phyloP scores from a whole-genome alignment of 2,888 invertebrate species.

The Marasmarcha lunaedactyla region DNA sequence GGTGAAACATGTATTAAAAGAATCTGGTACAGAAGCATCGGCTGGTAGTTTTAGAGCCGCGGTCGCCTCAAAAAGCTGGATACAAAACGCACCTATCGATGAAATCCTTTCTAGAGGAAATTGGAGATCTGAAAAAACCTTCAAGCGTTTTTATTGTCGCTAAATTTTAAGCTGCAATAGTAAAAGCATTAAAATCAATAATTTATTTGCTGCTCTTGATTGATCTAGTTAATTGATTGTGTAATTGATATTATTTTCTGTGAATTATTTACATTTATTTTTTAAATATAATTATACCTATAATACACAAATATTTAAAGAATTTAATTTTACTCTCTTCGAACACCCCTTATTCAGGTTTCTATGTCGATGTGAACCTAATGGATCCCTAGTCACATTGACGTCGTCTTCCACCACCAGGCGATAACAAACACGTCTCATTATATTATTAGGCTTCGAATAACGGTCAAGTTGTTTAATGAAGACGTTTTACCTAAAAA shows the following conservation, averaged over 20 bases:
- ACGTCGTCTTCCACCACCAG: neutral
- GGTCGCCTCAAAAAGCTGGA: neutral
- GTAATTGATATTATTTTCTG: too few relatives aligned
- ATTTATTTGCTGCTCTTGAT: too few relatives aligned
- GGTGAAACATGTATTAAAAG: neutral
- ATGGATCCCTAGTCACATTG: neutral
- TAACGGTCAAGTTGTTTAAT: too few relatives aligned
- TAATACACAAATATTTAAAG: too few relatives aligned
- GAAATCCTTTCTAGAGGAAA: neutral
- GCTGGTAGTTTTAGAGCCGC: neutral
- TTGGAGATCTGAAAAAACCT: neutral
- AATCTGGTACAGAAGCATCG: neutral
- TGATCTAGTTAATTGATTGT: too few relatives aligned
- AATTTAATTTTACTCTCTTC: too few relatives aligned
- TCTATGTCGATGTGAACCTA: too few relatives aligned
- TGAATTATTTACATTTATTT: too few relatives aligned
- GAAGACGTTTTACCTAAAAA: too few relatives aligned
- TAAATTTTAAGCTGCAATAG: neutral
- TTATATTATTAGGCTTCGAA: neutral
- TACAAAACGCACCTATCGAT: neutral
- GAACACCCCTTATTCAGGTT: too few relatives aligned
- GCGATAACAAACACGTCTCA: neutral
- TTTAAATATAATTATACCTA: too few relatives aligned
- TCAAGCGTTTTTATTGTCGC: neutral
- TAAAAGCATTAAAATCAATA: too few relatives aligned